Evolutionary conservation across 2,888 invertebrate species (phyloP).

Genomic region (Xylocampa areola): DNA sequence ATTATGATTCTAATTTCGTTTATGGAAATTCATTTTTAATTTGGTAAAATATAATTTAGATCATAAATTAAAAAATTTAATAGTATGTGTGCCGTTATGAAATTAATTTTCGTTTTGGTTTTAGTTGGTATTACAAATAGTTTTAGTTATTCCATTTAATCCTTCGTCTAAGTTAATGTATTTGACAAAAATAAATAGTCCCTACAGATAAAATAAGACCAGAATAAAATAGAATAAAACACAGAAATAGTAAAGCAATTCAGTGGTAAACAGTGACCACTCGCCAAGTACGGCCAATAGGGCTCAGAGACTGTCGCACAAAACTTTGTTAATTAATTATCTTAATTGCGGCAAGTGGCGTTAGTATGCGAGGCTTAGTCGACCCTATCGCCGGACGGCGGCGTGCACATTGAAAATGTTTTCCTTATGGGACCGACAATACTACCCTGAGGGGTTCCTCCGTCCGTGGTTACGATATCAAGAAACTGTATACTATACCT

Average conservation of each 20-base stretch:
- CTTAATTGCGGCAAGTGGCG: slow-evolving; percentile 55
- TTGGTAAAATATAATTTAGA: too few species aligned
- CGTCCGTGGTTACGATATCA: slow-evolving; percentile 12
- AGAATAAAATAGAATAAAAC: too few species aligned
- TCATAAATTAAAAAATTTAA: too few species aligned
- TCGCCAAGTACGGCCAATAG: slow-evolving; percentile 31
- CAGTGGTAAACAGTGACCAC: slow-evolving; percentile 38
- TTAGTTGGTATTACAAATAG: too few species aligned
- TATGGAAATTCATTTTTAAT: too few species aligned
- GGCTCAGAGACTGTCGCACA: slow-evolving; percentile 43
- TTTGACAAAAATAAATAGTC: too few species aligned
- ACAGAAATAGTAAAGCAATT: slow-evolving; percentile 26
- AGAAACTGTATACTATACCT: not conserved
- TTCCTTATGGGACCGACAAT: slow-evolving; percentile 45
- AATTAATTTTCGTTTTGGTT: too few species aligned
- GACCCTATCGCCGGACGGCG: slow-evolving; percentile 31
- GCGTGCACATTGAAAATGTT: slow-evolving; percentile 53
- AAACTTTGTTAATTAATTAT: slow-evolving; percentile 58
- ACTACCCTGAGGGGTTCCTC: slow-evolving; percentile 10
- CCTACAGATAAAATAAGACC: too few species aligned
- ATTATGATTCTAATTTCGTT: too few species aligned
- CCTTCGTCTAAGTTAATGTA: too few species aligned
- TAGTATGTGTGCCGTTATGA: too few species aligned
- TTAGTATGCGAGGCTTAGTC: slow-evolving; percentile 42
- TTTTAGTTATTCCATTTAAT: too few species aligned